Evolutionary conservation across 2,888 invertebrate genomes (phyloP), one percentile per base, ranked within the genome.

Genomic region (Cryptus viduatorius): DNA sequence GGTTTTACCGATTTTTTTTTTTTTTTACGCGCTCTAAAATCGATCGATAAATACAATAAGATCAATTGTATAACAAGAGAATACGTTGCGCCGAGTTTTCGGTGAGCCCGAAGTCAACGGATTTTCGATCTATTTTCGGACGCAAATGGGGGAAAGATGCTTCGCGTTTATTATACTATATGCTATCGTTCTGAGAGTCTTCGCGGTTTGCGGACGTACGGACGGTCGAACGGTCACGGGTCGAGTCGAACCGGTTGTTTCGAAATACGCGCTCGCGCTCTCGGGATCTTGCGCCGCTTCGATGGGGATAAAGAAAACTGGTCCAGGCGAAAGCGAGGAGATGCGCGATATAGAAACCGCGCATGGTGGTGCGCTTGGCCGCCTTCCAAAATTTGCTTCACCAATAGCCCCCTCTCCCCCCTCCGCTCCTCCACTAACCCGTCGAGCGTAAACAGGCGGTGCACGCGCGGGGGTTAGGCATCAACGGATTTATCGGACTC

Each of bases 381-480:
- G 19, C 53, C 59, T 77, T 77, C 88, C 87, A 87, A 86, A 85
- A 80, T 86, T 86, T 73, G 77, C 65, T 67, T 65, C 82, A 59
- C 82, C 65, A 77, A 75, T 48, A 75, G 64, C 53, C 42, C 56
- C 73, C 37, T 7, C 37, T 1, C 37, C 5, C 37, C 8, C 37
- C 5, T 8, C 5, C 37, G 4, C 8, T 8, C 8, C 37, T 7
- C 37, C 37, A 37, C 37, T 7, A 8, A 19, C 3, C 56, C 19
- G 12, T 56, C 56, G 19, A 56, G 56, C 24, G 24, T 56, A 56
- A 56, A 56, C 56, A 56, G 56, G 19, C 56, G 37, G 56, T 56
- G 24, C 24, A 24, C 24, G 24, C 24, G 24, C 24, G 56, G 19
- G 10, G 56, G 37, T 7, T 12, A 56, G 56, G 56, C 24, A 56